phyloP scores from a whole-genome alignment of 2,113 vertebrate genomes.

The Herpailurus yagouaroundi region DNA sequence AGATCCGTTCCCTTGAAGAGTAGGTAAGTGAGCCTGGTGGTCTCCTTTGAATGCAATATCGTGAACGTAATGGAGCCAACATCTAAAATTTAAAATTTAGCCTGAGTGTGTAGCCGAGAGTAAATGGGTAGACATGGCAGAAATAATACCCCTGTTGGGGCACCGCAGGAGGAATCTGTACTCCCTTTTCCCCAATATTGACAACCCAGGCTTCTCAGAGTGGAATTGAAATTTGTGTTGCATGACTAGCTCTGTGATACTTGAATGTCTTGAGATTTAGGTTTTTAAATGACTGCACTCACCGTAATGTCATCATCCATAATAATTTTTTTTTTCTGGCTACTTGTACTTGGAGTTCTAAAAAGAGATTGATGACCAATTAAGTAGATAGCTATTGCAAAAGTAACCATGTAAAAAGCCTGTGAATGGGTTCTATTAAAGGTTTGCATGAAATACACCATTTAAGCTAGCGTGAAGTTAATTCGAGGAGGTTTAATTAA shows the following conservation, averaged over 20 bases:
- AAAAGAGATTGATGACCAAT: constrained; percentile 25
- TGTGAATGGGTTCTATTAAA: neutral
- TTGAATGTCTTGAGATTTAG: neutral
- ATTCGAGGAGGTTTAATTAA: constrained; percentile 52
- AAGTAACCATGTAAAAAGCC: neutral
- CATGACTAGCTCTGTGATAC: neutral
- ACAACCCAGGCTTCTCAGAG: neutral
- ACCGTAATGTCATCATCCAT: neutral
- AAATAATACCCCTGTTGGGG: neutral
- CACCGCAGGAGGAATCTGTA: neutral
- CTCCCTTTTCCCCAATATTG: neutral
- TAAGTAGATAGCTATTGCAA: neutral
- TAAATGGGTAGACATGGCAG: neutral
- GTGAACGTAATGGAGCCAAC: neutral
- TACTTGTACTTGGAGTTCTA: constrained; percentile 9
- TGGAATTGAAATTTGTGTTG: neutral
- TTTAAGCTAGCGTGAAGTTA: neutral
- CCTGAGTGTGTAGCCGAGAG: neutral
- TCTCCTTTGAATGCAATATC: constrained; percentile 46
- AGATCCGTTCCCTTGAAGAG: neutral
- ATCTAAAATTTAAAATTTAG: constrained; percentile 35
- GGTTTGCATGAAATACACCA: neutral
- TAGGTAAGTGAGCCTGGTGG: constrained; percentile 50
- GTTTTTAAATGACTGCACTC: neutral
- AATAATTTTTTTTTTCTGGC: neutral